Evolutionary conservation across 1,140 invertebrate genomes (phyloP).

Genomic region (Holotrichia oblita): DNA sequence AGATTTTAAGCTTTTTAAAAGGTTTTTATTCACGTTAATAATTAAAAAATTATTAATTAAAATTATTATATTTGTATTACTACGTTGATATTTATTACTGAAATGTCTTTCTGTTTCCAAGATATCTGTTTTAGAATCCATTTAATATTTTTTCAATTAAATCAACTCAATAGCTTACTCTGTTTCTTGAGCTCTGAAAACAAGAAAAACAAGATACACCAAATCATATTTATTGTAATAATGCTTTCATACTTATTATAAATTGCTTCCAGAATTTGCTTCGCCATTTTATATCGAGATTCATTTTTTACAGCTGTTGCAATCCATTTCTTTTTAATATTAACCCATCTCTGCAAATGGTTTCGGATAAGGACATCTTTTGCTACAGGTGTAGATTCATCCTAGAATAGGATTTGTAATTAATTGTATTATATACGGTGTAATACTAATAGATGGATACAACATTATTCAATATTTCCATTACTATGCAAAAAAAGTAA

Average conservation of each 20-base stretch:
- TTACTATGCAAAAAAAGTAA: no score
- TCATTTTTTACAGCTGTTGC: constrained; percentile 71
- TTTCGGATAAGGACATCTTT: constrained; percentile 64
- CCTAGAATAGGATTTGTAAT: constrained; percentile 58
- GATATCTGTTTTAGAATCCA: no score
- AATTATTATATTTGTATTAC: no score
- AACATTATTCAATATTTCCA: no score
- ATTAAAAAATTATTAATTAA: no score
- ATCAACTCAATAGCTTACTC: not conserved
- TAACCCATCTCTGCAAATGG: constrained; percentile 69
- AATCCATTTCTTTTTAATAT: constrained; percentile 72
- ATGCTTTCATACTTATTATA: constrained; percentile 69
- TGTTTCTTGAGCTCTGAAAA: constrained; percentile 56
- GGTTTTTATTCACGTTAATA: no score
- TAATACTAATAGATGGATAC: no score
- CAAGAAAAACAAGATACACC: constrained; percentile 38
- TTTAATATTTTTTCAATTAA: not conserved
- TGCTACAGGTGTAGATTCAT: constrained; percentile 62
- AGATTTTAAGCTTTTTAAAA: no score
- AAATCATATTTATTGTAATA: constrained; percentile 31
- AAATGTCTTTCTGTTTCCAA: no score
- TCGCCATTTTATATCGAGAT: constrained; percentile 68
- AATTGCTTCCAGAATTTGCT: constrained; percentile 70
- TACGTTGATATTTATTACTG: no score
- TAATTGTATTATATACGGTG: not conserved